phyloP scores from a whole-genome alignment of 2,113 vertebrate genomes.

The Bagarius yarrelli region DNA sequence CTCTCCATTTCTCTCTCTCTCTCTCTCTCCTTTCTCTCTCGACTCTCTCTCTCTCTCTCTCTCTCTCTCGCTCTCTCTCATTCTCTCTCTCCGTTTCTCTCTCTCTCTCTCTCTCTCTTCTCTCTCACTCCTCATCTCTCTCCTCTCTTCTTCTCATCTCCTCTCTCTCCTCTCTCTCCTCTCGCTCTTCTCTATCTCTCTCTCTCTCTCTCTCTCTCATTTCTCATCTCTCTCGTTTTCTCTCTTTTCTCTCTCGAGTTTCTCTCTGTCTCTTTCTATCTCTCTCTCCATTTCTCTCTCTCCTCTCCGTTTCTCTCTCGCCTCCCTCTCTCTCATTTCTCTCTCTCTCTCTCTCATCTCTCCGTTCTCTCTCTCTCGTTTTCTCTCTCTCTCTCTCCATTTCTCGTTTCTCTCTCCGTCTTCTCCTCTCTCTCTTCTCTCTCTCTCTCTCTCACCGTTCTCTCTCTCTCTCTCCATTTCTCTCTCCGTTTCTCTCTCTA shows the following conservation, averaged over 20 bases:
- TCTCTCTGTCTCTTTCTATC: too few species aligned
- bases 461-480: too few species aligned
- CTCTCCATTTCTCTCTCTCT: neutral
- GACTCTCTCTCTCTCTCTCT: constrained; percentile 53
- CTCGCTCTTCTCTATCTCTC: constrained; percentile 37
- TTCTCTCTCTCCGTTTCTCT: constrained; percentile 38
- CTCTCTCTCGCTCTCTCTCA: constrained; percentile 56
- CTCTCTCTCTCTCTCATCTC: neutral
- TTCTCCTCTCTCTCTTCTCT: too few species aligned
- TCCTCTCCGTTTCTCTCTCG: too few species aligned
- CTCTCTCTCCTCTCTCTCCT: too few species aligned
- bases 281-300: neutral
- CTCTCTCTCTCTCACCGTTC: neutral
- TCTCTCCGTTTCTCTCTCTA: neutral
- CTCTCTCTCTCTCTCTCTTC: constrained; percentile 50
- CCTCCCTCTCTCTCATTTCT: neutral
- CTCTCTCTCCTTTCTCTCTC: neutral
- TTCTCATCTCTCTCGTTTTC: too few species aligned
- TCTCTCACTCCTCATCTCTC: constrained; percentile 21
- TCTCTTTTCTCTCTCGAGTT: too few species aligned
- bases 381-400: neutral
- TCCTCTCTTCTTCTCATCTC: too few species aligned
- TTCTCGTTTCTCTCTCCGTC: too few species aligned
- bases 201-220: too few species aligned
- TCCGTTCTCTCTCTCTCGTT: neutral